Evolutionary conservation across 2,888 invertebrate genomes (phyloP).

Genomic region (Amphimallon solstitiale): DNA sequence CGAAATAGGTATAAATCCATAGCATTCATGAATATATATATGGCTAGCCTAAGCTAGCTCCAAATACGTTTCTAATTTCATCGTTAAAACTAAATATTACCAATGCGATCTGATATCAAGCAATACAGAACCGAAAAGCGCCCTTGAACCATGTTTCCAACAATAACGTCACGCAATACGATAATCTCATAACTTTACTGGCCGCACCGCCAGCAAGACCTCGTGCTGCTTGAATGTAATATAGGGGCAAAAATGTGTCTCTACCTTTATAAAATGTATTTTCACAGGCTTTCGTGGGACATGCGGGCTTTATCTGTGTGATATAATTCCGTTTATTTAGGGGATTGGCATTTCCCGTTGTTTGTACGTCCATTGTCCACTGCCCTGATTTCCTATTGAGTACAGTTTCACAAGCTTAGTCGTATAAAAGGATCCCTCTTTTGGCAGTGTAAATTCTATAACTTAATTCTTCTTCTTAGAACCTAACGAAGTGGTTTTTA

Average conservation of each 20-base stretch:
- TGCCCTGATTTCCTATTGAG: slow-evolving; percentile 27
- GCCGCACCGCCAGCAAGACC: slow-evolving; percentile 21
- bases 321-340: slow-evolving; percentile 32
- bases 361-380: slow-evolving; percentile 31
- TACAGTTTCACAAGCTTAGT: slow-evolving; percentile 19
- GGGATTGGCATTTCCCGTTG: slow-evolving; percentile 26
- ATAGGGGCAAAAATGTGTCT: slow-evolving; percentile 38
- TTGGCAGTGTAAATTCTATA: slow-evolving; percentile 5
- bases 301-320: slow-evolving; percentile 27
- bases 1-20: neutral
- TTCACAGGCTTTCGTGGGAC: slow-evolving; percentile 28
- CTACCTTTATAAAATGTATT: slow-evolving; percentile 37
- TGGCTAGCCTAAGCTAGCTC: neutral
- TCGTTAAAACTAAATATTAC: slow-evolving; percentile 44
- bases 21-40: slow-evolving; percentile 7
- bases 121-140: slow-evolving; percentile 24
- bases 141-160: slow-evolving; percentile 15
- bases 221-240: slow-evolving; percentile 35
- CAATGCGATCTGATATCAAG: slow-evolving; percentile 45
- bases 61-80: slow-evolving; percentile 23
- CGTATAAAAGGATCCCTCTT: slow-evolving; percentile 4
- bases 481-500: slow-evolving; percentile 24
- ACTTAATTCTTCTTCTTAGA: slow-evolving; percentile 20
- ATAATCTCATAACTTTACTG: slow-evolving; percentile 45
- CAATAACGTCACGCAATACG: slow-evolving; percentile 41